Evolutionary conservation across 2,113 vertebrate genomes (phyloP).

Genomic region (Corythaixoides concolor): DNA sequence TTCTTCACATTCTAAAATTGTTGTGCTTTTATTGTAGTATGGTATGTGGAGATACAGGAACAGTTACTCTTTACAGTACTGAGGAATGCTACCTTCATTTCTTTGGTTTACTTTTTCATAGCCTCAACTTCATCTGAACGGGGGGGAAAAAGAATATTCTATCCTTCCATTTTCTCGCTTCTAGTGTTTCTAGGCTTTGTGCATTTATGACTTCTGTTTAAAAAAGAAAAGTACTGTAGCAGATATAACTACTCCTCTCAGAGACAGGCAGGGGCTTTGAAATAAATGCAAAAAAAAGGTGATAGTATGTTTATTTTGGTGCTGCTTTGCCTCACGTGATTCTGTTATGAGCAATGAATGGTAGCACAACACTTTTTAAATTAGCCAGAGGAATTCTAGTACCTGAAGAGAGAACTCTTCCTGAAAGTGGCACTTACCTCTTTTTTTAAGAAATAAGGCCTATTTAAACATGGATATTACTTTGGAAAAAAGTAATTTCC

Average conservation of each 20-base stretch:
- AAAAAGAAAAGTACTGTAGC: background rate
- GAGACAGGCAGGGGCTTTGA: background rate
- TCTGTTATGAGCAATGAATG: background rate
- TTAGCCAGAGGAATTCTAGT: background rate
- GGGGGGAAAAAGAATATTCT: background rate
- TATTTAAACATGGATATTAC: background rate
- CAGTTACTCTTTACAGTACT: background rate
- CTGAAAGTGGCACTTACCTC: background rate
- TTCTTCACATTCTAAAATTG: background rate
- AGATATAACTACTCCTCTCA: background rate
- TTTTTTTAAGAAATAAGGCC: background rate
- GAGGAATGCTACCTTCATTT: constrained; percentile 4
- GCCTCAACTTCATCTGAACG: background rate
- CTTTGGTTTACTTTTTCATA: constrained; percentile 45
- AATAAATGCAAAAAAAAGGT: background rate
- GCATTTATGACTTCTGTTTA: background rate
- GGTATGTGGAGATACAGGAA: background rate
- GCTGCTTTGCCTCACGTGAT: background rate
- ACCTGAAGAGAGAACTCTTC: background rate
- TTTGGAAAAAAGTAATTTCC: background rate
- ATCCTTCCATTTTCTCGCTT: background rate
- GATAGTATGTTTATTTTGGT: background rate
- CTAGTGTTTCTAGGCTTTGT: background rate
- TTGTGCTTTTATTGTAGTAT: background rate
- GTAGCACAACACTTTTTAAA: background rate